Evolutionary conservation across 2,888 invertebrate genomes (phyloP), one percentile per base, ranked within the genome.

Genomic region (Liodrosophila aerea): DNA sequence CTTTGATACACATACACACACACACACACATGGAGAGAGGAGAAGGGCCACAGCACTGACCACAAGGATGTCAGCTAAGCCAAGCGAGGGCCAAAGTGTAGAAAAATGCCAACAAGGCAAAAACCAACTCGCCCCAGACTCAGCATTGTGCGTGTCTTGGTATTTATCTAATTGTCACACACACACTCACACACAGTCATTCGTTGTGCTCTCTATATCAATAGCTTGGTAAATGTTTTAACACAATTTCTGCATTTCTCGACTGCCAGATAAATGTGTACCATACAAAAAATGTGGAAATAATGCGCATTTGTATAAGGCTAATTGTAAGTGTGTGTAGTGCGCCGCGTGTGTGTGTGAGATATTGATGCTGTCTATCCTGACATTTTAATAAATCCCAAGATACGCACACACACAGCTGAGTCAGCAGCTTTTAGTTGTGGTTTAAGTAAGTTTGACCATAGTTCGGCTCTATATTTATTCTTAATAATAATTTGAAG

Each of bases 131-230:
- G 1, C 1, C 37, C 13, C 37, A 18, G 7, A 29, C 33, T 12
- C 27, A 7, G 51, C 47, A 36, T 16, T 64, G 40, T 69, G 63
- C 37, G 70, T 73, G 63, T 49, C 74, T 65, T 76, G 80, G 77
- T 78, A 84, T 81, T 81, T 81, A 78, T 84, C 78, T 84, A 81
- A 81, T 78, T 81, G 78, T 76, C 73, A 57, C 64, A 70, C 60
- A 62, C 60, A 69, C 53, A 64, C 56, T 39, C 40, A 33, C 46
- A 43, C 15, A 47, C 15, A 53, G 46, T 61, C 36, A 34, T 7
- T 45, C 12, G 9, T 12, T 15, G 2, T 30, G 36, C 31, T 45
- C 22, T 22, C 22, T 22, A 22, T 22, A 22, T 5, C 22, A 22
- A 22, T 22, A 2, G 45, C 39, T 57, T 64, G 62, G 62, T 40